These are phyloP conservation scores for Pseudobourletiella spinata DNA, from an alignment of 1,140 invertebrate species.

Conservation along the genomic window DNA sequence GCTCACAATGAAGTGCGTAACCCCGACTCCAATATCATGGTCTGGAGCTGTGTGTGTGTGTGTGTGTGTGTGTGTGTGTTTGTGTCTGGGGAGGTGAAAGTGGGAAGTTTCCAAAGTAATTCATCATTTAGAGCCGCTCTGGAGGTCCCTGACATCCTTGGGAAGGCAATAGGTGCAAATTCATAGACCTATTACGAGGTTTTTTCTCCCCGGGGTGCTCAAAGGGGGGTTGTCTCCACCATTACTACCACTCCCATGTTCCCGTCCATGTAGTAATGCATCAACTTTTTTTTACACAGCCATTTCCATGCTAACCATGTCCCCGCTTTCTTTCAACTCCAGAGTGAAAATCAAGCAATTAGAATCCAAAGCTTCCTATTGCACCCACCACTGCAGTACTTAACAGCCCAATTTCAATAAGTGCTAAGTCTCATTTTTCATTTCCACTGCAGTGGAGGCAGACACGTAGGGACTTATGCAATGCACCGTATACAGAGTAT, in stretches of 20 bases:
- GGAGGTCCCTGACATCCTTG: too few relatives aligned
- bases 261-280: too few relatives aligned
- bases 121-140: background rate
- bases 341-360: background rate
- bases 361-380: background rate
- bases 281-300: too few relatives aligned
- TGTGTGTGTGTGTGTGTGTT: too few relatives aligned
- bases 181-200: background rate
- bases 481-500: background rate
- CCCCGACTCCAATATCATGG: too few relatives aligned
- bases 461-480: background rate
- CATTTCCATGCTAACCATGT: too few relatives aligned
- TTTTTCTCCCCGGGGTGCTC: background rate
- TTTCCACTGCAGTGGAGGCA: background rate
- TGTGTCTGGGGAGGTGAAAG: too few relatives aligned
- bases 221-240: background rate
- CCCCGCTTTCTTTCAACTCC: background rate
- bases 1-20: too few relatives aligned
- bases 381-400: background rate
- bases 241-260: background rate
- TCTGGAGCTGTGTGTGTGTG: too few relatives aligned
- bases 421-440: slow-evolving; percentile 8
- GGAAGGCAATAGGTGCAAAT: too few relatives aligned
- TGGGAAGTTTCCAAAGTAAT: too few relatives aligned
- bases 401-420: slow-evolving; percentile 8